These are phyloP conservation scores for Morpho deidamia DNA, from an alignment of 2,888 invertebrate genomes.

Conservation along the genomic window DNA sequence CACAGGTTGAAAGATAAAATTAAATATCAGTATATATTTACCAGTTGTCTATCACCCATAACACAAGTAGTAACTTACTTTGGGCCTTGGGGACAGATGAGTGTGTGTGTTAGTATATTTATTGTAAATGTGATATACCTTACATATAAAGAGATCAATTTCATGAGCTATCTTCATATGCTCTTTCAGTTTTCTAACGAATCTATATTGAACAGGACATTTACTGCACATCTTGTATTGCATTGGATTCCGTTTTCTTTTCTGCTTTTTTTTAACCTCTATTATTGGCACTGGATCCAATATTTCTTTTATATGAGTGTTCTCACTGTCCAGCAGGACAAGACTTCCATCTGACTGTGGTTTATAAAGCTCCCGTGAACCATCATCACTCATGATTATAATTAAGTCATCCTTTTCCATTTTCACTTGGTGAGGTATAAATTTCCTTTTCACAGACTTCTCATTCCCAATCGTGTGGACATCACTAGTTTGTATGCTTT, in stretches of 20 bases:
- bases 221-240: slow-evolving; percentile 42
- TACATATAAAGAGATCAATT: slow-evolving; percentile 51
- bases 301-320: slow-evolving; percentile 2
- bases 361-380: slow-evolving; percentile 33
- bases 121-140: slow-evolving; percentile 35
- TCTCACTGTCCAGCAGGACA: slow-evolving; percentile 19
- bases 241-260: slow-evolving; percentile 55
- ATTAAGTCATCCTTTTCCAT: slow-evolving; percentile 23
- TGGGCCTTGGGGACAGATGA: too few relatives aligned
- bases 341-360: slow-evolving; percentile 30
- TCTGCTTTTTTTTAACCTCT: slow-evolving; percentile 27
- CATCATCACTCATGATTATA: slow-evolving; percentile 41
- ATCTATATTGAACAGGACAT: slow-evolving; percentile 59
- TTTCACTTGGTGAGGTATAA: slow-evolving; percentile 5
- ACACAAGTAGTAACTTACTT: too few relatives aligned
- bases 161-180: slow-evolving; percentile 59
- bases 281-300: slow-evolving; percentile 6
- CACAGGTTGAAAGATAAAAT: too few relatives aligned
- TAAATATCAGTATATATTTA: too few relatives aligned
- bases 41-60: too few relatives aligned
- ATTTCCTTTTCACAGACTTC: too few relatives aligned
- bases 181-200: slow-evolving; percentile 52
- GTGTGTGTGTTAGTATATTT: too few relatives aligned
- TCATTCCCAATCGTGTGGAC: background rate
- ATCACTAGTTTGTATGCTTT: slow-evolving; percentile 6